Base-by-base conservation (phyloP, 2,797 vertebrate genomes). In the Heliangelus exortis region DNA sequence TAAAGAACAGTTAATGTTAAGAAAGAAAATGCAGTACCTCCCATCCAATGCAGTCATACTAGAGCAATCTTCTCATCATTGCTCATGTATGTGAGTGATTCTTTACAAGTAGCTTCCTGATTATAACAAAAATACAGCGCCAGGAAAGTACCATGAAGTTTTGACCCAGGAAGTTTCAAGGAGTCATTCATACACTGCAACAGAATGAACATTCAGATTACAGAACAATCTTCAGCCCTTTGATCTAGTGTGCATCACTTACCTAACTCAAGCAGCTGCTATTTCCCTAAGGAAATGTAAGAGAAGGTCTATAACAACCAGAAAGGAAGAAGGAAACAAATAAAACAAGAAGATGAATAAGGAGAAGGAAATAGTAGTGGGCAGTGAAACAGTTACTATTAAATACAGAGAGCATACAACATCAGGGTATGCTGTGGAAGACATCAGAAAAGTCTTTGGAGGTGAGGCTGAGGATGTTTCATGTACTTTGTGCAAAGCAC, bases 291-390 rank as follows among this genome's bases (percentile, higher is more conserved):
- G 41, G 67, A 83, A 89, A 82, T 36, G 25, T 47, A 41, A 41
- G 39, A 41, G 5, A 41, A 55, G 12, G 19, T 69, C 92, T 41
- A 34, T 45, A 89, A 72, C 41, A 90, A 79, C 34, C 29, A 90
- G 41, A 28, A 23, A 94, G 39, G 77, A 90, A 90, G 63, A 66
- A 84, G 90, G 53, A 84, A 95, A 81, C 34, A 91, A 75, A 90
- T 9, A 53, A 82, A 92, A 68, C 75, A 81, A 43, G 28, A 22
- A 58, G 29, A 65, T 74, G 59, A 76, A 28, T 31, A 84, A 59
- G 31, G 54, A 86, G 29, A 87, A 92, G 71, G 21, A 89, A 84
- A 92, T 28, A 75, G 12, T n/a, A 80, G 4, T 7, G 23, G 63
- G 31, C 66, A 78, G 13, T 74, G 48, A 89, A 85, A 94, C 10